A percentile compares a stretch with the other conserved stretches of the same genome.
These are phyloP conservation scores for Drosophila parvula DNA, from an alignment of 1,140 invertebrate species.

Conservation along the genomic window DNA sequence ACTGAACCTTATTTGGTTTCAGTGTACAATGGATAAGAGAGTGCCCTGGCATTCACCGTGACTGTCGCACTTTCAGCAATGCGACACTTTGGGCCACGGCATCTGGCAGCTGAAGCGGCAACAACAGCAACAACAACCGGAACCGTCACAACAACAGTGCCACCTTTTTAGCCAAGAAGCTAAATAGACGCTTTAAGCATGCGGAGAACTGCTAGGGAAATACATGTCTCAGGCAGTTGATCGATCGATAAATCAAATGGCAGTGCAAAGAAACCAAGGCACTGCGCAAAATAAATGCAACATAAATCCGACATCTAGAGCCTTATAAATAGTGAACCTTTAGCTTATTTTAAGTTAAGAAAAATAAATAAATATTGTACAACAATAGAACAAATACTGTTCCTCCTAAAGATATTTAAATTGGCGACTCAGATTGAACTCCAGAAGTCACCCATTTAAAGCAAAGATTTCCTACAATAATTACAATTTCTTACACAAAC, in stretches of 20 bases:
- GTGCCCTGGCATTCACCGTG: constrained; percentile 5
- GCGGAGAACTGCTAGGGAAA: constrained; percentile 6
- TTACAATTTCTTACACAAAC: too few species aligned
- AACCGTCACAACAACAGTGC: constrained; percentile 18
- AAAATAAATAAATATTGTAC: too few species aligned
- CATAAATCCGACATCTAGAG: background rate
- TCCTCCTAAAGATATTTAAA: too few species aligned
- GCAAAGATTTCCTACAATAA: too few species aligned
- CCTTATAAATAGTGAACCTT: background rate
- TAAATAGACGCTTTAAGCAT: constrained; percentile 33
- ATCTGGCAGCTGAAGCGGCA: constrained; percentile 48
- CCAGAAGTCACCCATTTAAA: too few species aligned
- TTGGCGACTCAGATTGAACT: too few species aligned
- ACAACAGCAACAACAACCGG: background rate
- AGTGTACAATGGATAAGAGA: constrained; percentile 7
- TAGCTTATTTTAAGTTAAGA: too few species aligned
- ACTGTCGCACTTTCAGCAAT: constrained; percentile 72
- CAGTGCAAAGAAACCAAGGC: background rate
- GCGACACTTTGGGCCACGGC: constrained; percentile 68
- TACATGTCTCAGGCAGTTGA: constrained; percentile 4
- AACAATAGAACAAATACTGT: too few species aligned
- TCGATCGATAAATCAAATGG: constrained; percentile 33
- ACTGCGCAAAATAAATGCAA: background rate
- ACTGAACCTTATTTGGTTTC: background rate
- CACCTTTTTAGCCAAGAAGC: constrained; percentile 40